These are phyloP conservation scores for Pygocentrus nattereri DNA, from an alignment of 2,797 vertebrate species.

Conservation along the genomic window DNA sequence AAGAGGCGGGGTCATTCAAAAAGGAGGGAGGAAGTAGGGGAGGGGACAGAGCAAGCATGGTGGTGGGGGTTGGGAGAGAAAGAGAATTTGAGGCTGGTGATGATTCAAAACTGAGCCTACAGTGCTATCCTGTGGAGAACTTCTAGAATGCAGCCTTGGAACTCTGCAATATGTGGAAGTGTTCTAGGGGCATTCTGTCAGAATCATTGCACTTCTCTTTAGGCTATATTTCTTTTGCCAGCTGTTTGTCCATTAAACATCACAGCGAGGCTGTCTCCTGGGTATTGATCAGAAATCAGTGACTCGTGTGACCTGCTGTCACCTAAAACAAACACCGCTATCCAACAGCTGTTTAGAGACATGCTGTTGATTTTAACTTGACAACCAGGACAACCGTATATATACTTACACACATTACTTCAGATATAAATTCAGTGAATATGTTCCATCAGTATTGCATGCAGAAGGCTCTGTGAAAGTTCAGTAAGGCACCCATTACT, in stretches of 20 bases:
- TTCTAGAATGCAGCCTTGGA: slow-evolving; percentile 46
- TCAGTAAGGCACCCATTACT: neutral
- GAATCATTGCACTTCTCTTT: neutral
- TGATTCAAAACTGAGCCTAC: slow-evolving; percentile 59
- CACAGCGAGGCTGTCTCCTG: neutral
- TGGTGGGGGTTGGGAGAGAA: slow-evolving; percentile 37
- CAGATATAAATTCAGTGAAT: neutral
- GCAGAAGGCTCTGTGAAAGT: neutral
- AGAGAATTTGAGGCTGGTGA: neutral
- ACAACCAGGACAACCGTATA: neutral
- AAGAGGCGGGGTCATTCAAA: slow-evolving; percentile 41
- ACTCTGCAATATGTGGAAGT: neutral
- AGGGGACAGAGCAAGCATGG: slow-evolving; percentile 10
- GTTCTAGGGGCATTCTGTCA: neutral
- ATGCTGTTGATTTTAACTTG: neutral
- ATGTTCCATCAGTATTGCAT: neutral
- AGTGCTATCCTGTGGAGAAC: slow-evolving; percentile 63
- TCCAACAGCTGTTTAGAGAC: slow-evolving; percentile 4
- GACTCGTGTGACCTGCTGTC: slow-evolving; percentile 21
- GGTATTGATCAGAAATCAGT: slow-evolving; percentile 37
- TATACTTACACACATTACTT: neutral
- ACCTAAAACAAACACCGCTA: slow-evolving; percentile 1
- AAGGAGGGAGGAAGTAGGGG: slow-evolving; percentile 34
- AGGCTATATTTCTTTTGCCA: slow-evolving; percentile 15
- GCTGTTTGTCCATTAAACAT: slow-evolving; percentile 34